phyloP scores from a whole-genome alignment of 2,797 vertebrate species.

The Crocidura indochinensis region DNA sequence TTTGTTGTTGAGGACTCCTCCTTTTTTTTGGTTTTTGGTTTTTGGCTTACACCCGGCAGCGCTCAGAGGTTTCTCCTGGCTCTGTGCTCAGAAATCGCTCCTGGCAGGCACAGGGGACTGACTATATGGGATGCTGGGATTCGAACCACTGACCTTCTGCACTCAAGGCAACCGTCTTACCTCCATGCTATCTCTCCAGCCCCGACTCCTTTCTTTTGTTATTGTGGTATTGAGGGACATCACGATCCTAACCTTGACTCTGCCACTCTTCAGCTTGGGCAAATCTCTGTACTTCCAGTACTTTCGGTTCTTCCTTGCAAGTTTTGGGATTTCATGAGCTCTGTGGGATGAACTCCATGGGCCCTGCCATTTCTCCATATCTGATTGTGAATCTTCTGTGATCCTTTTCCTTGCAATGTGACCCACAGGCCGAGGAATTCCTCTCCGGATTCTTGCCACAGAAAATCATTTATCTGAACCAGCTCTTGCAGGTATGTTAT shows the following conservation, averaged over 20 bases:
- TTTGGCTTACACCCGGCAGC: too few species aligned
- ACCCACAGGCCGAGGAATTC: constrained; percentile 91
- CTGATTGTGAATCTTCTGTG: constrained; percentile 22
- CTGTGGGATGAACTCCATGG: constrained; percentile 6
- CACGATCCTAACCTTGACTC: constrained; percentile 5
- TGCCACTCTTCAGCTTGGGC: constrained; percentile 37
- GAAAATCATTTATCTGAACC: constrained; percentile 93
- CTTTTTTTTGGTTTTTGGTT: too few species aligned
- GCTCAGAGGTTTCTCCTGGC: too few species aligned
- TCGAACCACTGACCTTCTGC: too few species aligned
- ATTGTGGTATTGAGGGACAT: too few species aligned
- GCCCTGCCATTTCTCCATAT: constrained; percentile 2
- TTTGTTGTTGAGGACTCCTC: constrained; percentile 5
- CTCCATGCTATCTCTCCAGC: too few species aligned
- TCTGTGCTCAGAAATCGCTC: too few species aligned
- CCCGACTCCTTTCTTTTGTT: too few species aligned
- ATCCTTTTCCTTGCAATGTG: constrained; percentile 48
- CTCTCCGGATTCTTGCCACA: constrained; percentile 92
- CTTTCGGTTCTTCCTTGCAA: constrained; percentile 63
- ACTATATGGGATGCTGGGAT: too few species aligned
- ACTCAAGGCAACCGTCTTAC: too few species aligned
- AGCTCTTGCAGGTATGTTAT: constrained; percentile 91
- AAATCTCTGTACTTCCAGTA: constrained; percentile 63
- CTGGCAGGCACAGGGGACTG: too few species aligned
- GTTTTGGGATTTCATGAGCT: constrained; percentile 44